Evolutionary conservation across 2,113 vertebrate genomes (phyloP).

Genomic region (Coptodon bakossiorum): DNA sequence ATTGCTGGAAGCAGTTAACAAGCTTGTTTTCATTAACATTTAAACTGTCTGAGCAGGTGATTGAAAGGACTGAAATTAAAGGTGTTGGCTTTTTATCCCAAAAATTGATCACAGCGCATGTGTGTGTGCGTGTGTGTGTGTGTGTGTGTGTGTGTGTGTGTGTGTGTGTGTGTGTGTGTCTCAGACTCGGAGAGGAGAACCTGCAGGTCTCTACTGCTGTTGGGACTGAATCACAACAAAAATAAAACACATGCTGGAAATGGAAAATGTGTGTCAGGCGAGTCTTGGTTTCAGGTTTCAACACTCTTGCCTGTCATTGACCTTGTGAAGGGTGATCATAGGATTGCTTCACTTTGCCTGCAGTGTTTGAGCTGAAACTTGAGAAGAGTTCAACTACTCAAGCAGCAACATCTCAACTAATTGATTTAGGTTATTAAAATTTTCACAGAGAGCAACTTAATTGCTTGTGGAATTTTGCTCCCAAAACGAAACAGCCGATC

Average conservation of each 20-base stretch:
- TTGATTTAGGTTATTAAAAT: background rate
- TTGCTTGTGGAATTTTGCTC: background rate
- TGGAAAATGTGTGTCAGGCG: background rate
- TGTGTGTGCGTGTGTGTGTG: background rate
- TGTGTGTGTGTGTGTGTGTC: background rate
- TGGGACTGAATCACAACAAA: background rate
- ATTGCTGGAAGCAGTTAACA: background rate
- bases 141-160: too few species aligned
- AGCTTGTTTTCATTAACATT: background rate
- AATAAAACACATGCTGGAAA: background rate
- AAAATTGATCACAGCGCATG: background rate
- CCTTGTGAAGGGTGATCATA: background rate
- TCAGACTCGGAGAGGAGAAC: background rate
- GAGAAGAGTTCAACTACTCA: background rate
- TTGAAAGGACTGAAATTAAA: background rate
- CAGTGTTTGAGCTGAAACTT: background rate
- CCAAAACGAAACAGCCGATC: background rate
- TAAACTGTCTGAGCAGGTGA: background rate
- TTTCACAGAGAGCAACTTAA: background rate
- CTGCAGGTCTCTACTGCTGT: background rate
- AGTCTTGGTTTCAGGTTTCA: background rate
- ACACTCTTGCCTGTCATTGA: background rate
- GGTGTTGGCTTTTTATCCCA: background rate
- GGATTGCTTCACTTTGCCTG: background rate
- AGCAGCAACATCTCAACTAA: background rate